Evolutionary conservation across 2,888 invertebrate genomes (phyloP), one percentile per base, ranked within the genome.

Genomic region (Apamea crenata): DNA sequence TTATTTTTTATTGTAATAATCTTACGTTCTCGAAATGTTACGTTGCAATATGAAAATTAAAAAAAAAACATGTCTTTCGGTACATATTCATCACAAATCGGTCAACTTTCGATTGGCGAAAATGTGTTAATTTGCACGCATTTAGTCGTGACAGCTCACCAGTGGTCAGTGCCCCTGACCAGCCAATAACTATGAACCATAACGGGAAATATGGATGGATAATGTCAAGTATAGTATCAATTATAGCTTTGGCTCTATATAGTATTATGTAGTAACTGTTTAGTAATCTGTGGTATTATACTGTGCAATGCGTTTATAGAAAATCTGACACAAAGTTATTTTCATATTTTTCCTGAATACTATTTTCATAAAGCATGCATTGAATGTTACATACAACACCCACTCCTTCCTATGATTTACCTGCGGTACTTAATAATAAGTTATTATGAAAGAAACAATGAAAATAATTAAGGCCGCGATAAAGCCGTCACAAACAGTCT

Each of bases 31-130:
- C 40, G 5, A n/a, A 78, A 79, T 65, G 6, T 29, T 56, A 50
- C 18, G 7, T 44, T 63, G 1, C 1, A 36, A 36, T 25, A 44
- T 40, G 16, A 69, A 59, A 68, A 78, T 40, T 36, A 0, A 40
- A 40, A 68, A 76, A 67, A 32, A 56, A 65, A 53, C 1, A 53
- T 44, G 32, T 36, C 40, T 36, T 79, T 63, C 16, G 21, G 61
- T 67, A 36, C 36, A 36, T 36, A 74, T 83, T 77, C 66, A 50
- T 40, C 67, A 75, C 65, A 69, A 80, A 82, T 77, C 87, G 73
- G 71, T 75, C 75, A 77, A 87, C 85, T 88, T 88, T 88, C 81
- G 81, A 76, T 81, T 74, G 78, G 70, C 78, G 80, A 80, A 84
- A 87, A 83, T 84, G 67, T 78, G 78, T 73, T 85, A 83, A 78